A percentile compares a stretch with the other conserved stretches of the same genome.
These are phyloP conservation scores for Leucoma salicis DNA, from an alignment of 2,888 invertebrate species.

Conservation along the genomic window DNA sequence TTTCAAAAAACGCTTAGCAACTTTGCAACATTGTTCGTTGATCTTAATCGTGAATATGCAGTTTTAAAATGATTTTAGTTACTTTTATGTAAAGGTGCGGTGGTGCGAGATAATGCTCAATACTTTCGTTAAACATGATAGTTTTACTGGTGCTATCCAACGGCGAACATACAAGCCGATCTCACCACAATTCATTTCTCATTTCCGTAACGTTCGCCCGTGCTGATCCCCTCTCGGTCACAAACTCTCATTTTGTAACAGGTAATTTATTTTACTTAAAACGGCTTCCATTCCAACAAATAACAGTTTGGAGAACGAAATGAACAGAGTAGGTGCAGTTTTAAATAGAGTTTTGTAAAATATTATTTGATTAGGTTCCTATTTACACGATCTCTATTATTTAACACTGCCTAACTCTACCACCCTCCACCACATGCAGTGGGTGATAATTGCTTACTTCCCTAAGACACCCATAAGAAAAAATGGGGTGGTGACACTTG, in stretches of 20 bases:
- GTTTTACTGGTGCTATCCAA: conserved; percentile 29
- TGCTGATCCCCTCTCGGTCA: conserved; percentile 51
- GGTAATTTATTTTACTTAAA: conserved; percentile 63
- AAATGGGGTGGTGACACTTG: too few species aligned
- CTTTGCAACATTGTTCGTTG: too few species aligned
- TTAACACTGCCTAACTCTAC: too few species aligned
- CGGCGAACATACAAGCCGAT: conserved; percentile 37
- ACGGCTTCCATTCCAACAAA: conserved; percentile 52
- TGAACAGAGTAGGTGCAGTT: conserved; percentile 41
- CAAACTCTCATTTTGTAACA: conserved; percentile 54
- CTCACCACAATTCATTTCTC: conserved; percentile 63
- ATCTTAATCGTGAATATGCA: too few species aligned
- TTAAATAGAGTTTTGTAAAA: conserved; percentile 40
- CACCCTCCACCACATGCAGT: too few species aligned
- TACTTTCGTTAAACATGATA: conserved; percentile 32
- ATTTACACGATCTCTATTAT: neutral
- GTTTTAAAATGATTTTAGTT: too few species aligned
- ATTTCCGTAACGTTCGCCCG: conserved; percentile 52
- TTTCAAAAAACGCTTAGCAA: too few species aligned
- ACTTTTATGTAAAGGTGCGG: too few species aligned
- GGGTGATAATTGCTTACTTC: too few species aligned
- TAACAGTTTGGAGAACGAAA: conserved; percentile 43
- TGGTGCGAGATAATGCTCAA: conserved; percentile 33
- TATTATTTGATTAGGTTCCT: conserved; percentile 40
- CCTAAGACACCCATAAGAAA: too few species aligned